These are phyloP conservation scores for Hyposmocoma kahamanoa DNA, from an alignment of 1,140 invertebrate genomes.

Conservation along the genomic window DNA sequence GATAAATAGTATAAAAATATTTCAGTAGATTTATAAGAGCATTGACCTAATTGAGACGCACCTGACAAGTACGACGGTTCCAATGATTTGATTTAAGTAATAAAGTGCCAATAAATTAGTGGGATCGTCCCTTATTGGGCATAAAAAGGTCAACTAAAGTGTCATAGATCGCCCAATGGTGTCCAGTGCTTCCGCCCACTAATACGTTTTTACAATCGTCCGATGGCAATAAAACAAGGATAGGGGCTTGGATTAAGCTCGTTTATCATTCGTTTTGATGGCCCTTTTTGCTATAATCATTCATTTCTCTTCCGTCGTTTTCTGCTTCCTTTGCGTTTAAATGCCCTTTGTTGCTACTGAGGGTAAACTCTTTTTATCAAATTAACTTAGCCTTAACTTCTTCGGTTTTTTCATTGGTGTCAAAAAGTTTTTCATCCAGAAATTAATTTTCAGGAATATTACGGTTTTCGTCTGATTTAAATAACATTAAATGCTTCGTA, in stretches of 20 bases:
- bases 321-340: slow-evolving; percentile 62
- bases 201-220: slow-evolving; percentile 71
- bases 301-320: slow-evolving; percentile 70
- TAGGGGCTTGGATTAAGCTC: slow-evolving; percentile 64
- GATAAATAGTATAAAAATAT: neutral
- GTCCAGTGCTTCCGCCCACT: slow-evolving; percentile 37
- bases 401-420: slow-evolving; percentile 7
- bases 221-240: slow-evolving; percentile 68
- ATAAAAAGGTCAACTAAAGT: slow-evolving; percentile 51
- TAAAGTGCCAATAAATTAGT: slow-evolving; percentile 46
- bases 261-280: slow-evolving; percentile 72
- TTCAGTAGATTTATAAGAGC: neutral
- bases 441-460: no score
- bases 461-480: no score
- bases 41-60: neutral
- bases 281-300: slow-evolving; percentile 71
- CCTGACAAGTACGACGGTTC: slow-evolving; percentile 1
- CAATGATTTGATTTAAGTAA: slow-evolving; percentile 27
- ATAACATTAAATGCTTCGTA: no score
- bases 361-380: slow-evolving; percentile 53
- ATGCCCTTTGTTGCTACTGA: slow-evolving; percentile 49
- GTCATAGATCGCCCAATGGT: slow-evolving; percentile 38
- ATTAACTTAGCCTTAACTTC: slow-evolving; percentile 34
- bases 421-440: no score
- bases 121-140: slow-evolving; percentile 30